Conservation (phyloP, 2,797 vertebrate species). For the Pteronotus mesoamericanus region DNA sequence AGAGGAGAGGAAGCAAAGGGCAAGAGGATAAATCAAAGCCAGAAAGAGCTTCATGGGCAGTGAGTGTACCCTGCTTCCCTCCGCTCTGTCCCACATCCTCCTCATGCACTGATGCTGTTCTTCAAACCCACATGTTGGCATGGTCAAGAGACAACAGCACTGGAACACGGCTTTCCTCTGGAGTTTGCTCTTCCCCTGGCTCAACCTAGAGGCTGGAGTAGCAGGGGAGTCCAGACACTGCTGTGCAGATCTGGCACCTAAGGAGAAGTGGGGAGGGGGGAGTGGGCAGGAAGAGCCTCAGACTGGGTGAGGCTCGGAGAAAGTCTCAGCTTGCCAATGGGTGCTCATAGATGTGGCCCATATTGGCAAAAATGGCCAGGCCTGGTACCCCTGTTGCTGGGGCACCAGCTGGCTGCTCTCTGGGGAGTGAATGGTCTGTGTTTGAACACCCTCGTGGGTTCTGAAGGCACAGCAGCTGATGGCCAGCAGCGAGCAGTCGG, state of each 20-base stretch:
- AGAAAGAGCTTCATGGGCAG: background rate
- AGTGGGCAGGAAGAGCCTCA: background rate
- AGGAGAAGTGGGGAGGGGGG: too few relatives aligned
- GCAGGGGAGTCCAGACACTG: background rate
- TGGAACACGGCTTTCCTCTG: too few relatives aligned
- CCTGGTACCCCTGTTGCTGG: accelerated
- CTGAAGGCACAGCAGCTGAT: background rate
- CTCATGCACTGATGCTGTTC: background rate
- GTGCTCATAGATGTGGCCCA: background rate
- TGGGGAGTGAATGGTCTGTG: background rate
- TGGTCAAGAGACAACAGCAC: background rate
- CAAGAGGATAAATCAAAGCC: background rate
- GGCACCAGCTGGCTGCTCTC: background rate
- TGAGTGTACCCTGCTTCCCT: background rate
- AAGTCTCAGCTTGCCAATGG: background rate
- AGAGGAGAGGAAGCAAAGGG: background rate
- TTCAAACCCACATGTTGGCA: background rate
- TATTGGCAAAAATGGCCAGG: background rate
- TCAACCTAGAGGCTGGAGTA: background rate
- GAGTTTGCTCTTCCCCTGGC: background rate
- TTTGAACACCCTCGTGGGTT: background rate
- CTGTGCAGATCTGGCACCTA: background rate
- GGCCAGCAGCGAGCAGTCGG: background rate
- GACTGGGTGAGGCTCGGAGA: background rate
- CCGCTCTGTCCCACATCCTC: too few relatives aligned